Percentiles rank a stretch among this genome's conserved stretches.
phyloP scores from a whole-genome alignment of 2,113 vertebrate genomes.

The Ovibos moschatus region DNA sequence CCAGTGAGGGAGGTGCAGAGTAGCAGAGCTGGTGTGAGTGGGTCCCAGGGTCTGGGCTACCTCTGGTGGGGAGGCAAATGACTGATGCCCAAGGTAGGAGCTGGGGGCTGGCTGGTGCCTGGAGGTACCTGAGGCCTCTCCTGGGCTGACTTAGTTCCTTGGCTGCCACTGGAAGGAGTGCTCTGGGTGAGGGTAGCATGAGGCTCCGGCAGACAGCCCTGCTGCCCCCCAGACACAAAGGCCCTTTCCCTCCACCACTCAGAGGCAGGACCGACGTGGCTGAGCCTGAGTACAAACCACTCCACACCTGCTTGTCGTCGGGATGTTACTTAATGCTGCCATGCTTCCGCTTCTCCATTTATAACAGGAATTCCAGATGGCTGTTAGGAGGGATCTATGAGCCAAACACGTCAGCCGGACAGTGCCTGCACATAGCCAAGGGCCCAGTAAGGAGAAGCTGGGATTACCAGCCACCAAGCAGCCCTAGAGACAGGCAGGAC shows the following conservation, averaged over 20 bases:
- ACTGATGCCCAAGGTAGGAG: neutral
- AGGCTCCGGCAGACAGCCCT: accelerated
- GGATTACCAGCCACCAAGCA: neutral
- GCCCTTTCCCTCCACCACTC: neutral
- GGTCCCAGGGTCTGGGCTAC: neutral
- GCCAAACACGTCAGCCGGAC: neutral
- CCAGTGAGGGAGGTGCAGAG: neutral
- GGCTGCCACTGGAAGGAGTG: neutral
- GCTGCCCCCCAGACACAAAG: neutral
- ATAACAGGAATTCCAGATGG: neutral
- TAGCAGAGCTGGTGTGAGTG: neutral
- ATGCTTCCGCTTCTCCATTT: neutral
- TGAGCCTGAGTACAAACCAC: neutral
- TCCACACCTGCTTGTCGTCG: neutral
- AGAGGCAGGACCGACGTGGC: neutral
- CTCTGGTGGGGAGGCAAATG: neutral
- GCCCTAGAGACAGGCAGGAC: neutral
- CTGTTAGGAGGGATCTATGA: neutral
- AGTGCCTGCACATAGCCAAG: neutral
- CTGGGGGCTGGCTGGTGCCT: neutral
- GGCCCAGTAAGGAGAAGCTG: neutral
- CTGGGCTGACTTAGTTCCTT: neutral
- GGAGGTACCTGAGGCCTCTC: neutral
- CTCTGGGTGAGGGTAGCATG: too few species aligned
- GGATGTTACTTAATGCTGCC: neutral